Conservation (phyloP, 2,113 vertebrate genomes). For the Syngnathoides biaculeatus region DNA sequence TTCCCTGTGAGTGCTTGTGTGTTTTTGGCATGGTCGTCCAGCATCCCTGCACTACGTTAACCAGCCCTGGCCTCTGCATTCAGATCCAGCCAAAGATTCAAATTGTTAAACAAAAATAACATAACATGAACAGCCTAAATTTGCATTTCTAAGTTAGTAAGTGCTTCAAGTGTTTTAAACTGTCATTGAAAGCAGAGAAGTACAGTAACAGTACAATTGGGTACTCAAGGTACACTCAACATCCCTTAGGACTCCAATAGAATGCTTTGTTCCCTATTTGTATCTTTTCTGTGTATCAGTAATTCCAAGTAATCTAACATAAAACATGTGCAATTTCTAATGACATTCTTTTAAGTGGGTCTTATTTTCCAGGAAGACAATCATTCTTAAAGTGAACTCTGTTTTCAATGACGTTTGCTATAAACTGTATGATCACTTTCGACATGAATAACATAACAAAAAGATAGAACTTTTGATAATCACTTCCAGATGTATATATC, state of each 20-base stretch:
- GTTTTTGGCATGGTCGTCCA: neutral
- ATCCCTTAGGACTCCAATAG: neutral
- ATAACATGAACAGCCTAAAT: constrained; percentile 24
- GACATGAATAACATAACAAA: too few relatives aligned
- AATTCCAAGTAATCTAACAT: neutral
- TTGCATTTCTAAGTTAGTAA: constrained; percentile 5
- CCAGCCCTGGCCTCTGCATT: neutral
- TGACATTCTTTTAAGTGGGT: neutral
- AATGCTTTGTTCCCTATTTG: too few relatives aligned
- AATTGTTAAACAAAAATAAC: neutral
- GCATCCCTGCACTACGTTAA: neutral
- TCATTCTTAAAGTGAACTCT: too few relatives aligned
- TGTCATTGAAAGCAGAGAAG: neutral
- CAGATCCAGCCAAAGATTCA: neutral
- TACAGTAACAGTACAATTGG: neutral
- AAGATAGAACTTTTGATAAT: too few relatives aligned
- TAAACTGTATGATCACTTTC: too few relatives aligned
- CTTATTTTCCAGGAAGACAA: neutral
- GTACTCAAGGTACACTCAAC: neutral
- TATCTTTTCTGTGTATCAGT: neutral
- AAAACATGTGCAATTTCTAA: neutral
- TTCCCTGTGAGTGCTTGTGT: neutral
- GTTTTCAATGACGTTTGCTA: too few relatives aligned
- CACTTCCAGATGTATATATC: too few relatives aligned
- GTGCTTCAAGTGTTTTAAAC: neutral